Evolutionary conservation across 2,797 vertebrate species (phyloP), one percentile per base, ranked within the genome.

Genomic region (Microctenopoma stevenorrisi): DNA sequence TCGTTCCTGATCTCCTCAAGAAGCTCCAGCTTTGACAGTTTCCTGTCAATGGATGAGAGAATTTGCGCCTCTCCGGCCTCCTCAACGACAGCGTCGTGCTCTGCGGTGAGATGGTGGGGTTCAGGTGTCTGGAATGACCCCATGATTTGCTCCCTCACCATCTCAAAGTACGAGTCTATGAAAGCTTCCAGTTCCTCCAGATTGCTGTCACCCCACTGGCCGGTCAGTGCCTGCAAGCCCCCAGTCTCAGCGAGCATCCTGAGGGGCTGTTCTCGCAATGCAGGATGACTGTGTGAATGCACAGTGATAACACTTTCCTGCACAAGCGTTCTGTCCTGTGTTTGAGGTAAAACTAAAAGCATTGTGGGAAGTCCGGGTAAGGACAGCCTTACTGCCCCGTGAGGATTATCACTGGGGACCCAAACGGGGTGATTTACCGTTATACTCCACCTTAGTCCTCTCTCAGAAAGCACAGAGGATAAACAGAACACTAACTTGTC

Each of bases 131-230:
- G 77, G 64, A 37, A 48, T 3, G 84, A 81, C 25, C 50, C 75
- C 74, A 81, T 77, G 18, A 83, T 74, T 64, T 86, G 74, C 37
- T 89, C 84, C 90, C 86, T 90, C 26, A 91, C 56, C 83, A 61
- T 87, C 67, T 94, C 84, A 60, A 91, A 92, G 78, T 94, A 84
- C 0, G 69, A 68, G 64, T 94, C 93, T 1, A 94, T 92, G 71
- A 94, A 94, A 63, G 85, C 82, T 8, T 94, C 93, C 79, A 94
- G 86, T 42, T 94, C 93, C 60, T 92, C 75, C 71, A 94, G 74
- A 76, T 83, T 90, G 64, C 86, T 91, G 77, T 71, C 42, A 4
- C 76, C 91, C 90, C 90, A 88, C 42, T 81, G 88, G 57, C 91
- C 87, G 3, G 90, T 89, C 18, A 87, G 68, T 5, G 40, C 58